Base-by-base conservation (phyloP, 1,140 invertebrate genomes). In the Lepidostoma basale region DNA sequence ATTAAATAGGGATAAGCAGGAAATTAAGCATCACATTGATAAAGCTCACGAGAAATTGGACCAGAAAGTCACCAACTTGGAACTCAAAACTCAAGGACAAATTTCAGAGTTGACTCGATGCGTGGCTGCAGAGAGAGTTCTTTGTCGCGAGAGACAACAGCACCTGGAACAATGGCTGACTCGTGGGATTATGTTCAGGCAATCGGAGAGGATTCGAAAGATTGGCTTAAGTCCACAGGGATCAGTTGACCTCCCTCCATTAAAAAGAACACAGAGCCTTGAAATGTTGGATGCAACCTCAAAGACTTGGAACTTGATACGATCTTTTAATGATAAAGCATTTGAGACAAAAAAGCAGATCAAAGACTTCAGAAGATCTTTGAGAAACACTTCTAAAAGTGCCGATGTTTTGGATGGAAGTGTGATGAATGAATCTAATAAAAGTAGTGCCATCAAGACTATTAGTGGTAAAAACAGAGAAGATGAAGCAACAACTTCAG, bases 11-110 rank as follows among this genome's bases (percentile, higher is more conserved):
- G 92, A 95, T 74, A 93, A 94, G 66, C 88, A 92, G 62, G 93
- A 95, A 74, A 75, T 97, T 2, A 92, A 95, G 74, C 88, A 91
- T 14, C 90, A 93, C 70, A 91, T 96, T 8, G 89, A 93, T 75
- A 86, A 88, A 68, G 91, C 92, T 3, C 92, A 94, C 74, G 88
- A 92, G 63, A 86, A 88, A 62, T 78, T 97, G 26, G 90, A 94
- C 47, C 86, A 91, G 36, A 90, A 93, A 74, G 92, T 97, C 1
- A 88, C 88, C n/a, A 85, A 89, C 74, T 79, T 95, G n/a, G 92
- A 94, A 75, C 86, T 88, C 68, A 87, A 87, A 69, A 93, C 92
- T 9, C 84, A 89, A 69, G 88, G 90, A 30, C 90, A 93, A 75
- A 87, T 94, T 62, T 88, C 89, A n/a, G 85, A 89, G 71, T 72